A percentile compares a stretch with the other conserved stretches of the same genome.
Conservation (phyloP, 2,113 vertebrate species). For the Dinomys branickii region DNA sequence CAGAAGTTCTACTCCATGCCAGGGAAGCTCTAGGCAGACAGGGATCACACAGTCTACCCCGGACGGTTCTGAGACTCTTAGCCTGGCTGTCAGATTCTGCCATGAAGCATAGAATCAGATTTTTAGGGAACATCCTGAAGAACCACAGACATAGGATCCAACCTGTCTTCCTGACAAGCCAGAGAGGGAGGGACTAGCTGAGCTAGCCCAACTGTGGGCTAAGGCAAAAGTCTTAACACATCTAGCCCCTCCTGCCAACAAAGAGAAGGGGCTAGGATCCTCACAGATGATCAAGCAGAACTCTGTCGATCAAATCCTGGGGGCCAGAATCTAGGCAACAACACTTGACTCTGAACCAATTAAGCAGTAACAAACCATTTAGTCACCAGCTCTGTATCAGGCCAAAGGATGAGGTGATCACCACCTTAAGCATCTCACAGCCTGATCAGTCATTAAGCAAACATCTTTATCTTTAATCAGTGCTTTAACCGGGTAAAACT, state of each 20-base stretch:
- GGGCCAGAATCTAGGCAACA: background rate
- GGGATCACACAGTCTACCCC: background rate
- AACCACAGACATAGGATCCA: constrained; percentile 9
- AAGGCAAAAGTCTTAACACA: background rate
- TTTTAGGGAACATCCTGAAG: constrained; percentile 22
- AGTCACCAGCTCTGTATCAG: background rate
- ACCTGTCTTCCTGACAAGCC: constrained; percentile 61
- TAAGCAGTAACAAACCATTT: background rate
- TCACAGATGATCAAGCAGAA: background rate
- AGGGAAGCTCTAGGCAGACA: background rate
- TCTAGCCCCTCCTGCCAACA: background rate
- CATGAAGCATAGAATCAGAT: background rate
- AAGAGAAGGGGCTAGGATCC: background rate
- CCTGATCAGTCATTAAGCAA: background rate
- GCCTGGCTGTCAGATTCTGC: constrained; percentile 16
- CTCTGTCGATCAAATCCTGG: background rate
- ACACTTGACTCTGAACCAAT: background rate
- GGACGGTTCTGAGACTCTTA: background rate
- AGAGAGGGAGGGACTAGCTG: background rate
- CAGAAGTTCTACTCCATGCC: background rate
- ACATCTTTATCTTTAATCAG: constrained; percentile 30
- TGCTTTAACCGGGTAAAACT: constrained; percentile 46
- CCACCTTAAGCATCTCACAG: background rate
- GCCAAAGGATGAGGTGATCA: background rate
- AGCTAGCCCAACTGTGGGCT: constrained; percentile 6